phyloP scores from a whole-genome alignment of 2,888 invertebrate genomes.

The Timema cristinae region DNA sequence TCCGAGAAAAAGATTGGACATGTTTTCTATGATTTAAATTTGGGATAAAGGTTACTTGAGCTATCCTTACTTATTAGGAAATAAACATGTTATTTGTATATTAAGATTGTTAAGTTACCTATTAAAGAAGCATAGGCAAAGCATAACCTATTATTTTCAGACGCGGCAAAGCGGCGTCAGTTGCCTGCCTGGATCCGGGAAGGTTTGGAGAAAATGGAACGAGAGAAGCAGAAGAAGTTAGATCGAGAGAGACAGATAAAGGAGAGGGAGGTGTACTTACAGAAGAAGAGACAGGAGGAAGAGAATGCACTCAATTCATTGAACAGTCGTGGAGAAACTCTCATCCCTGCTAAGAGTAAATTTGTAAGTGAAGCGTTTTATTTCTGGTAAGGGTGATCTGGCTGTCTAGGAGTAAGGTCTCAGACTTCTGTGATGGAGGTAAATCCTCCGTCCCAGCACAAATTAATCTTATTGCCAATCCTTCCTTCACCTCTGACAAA shows the following conservation, averaged over 20 bases:
- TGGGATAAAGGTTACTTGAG: no score
- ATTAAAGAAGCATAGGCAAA: no score
- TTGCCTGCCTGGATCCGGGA: constrained; percentile 98
- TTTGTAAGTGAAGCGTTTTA: constrained; percentile 48
- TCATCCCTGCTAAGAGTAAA: constrained; percentile 53
- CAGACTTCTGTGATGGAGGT: no score
- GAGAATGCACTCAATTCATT: constrained; percentile 45
- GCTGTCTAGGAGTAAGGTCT: no score
- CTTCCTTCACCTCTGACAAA: no score
- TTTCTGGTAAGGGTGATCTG: constrained; percentile 1
- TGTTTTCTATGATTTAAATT: no score
- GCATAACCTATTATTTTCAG: constrained; percentile 45
- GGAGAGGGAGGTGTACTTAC: constrained; percentile 57
- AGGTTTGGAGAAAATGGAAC: constrained; percentile 96
- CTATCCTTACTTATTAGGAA: no score
- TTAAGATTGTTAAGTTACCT: no score
- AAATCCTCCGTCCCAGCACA: no score
- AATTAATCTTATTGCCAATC: no score
- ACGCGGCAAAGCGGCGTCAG: constrained; percentile 82
- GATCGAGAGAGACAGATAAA: constrained; percentile 70
- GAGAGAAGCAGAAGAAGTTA: constrained; percentile 82
- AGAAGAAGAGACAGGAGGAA: constrained; percentile 51
- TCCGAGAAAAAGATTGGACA: no score
- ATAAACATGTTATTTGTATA: no score
- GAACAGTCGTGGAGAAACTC: constrained; percentile 30